Base-by-base conservation (phyloP, 2,113 vertebrate species). In the Anser brachyrhynchus region DNA sequence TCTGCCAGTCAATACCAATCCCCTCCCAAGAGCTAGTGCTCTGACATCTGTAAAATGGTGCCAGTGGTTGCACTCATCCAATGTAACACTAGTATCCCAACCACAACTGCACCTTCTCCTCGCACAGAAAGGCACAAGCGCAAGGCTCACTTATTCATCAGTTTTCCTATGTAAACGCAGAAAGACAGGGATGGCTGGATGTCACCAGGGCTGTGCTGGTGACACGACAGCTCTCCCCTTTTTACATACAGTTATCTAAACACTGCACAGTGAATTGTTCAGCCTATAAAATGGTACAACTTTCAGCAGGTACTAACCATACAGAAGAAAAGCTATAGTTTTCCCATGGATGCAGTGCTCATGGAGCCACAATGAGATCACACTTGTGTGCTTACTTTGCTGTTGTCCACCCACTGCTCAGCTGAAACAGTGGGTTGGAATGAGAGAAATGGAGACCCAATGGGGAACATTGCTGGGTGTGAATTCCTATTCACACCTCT, bases 401-500 rank as follows among this genome's bases (percentile, higher is more conserved):
- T 69, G 43, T 7, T 78, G 46, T 35, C 52, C 79, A 71, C 79
- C 29, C 75, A n/a, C 35, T 21, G 13, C 39, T 81, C 43, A 86
- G 51, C 87, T 88, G 71, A 55, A 64, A 35, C 4, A 0, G 9
- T 52, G 74, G 57, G 20, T 2, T 90, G 73, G 69, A 41, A 9
- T 39, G 39, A 39, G 57, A 73, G 64, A 17, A 81, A 62, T 84
- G 58, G 46, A 89, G 17, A 84, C 12, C 20, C 76, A 92, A 64
- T 9, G 43, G 73, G 84, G 51, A 89, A 35, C 31, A 29, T 13
- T 2, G 2, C 44, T 49, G 35, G 52, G 86, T 86, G 83, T 78
- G 65, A 92, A 93, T 86, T 93, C 61, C 43, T 65, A 3, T 93
- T 95, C 92, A 58, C 90, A 93, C 66, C 66, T 92, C 84, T 93